Evolutionary conservation across 2,888 invertebrate genomes (phyloP).

Genomic region (Harpalus rubripes): DNA sequence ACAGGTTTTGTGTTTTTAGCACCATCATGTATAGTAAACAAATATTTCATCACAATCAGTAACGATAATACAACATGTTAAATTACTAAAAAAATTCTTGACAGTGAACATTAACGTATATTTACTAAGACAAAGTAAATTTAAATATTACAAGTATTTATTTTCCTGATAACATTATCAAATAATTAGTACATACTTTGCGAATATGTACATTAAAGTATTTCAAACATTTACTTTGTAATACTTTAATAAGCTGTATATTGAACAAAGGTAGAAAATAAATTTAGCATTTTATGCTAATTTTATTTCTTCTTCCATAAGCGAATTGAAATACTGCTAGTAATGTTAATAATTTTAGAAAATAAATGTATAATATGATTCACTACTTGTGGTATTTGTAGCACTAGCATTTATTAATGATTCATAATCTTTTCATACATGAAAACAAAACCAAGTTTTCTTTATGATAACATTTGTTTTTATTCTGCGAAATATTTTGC

Average conservation of each 20-base stretch:
- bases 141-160: conserved; percentile 1
- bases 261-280: background rate
- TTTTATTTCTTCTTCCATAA: background rate
- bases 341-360: conserved; percentile 3
- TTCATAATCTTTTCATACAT: background rate
- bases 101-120: background rate
- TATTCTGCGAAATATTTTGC: background rate
- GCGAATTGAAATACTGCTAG: background rate
- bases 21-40: background rate
- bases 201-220: background rate
- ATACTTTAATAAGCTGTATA: background rate
- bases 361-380: conserved; percentile 7
- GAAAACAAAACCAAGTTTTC: background rate
- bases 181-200: background rate
- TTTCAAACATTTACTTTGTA: background rate
- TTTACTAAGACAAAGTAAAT: background rate
- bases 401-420: conserved; percentile 6
- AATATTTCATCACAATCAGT: background rate
- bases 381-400: conserved; percentile 18
- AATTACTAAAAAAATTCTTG: background rate
- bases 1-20: background rate
- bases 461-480: conserved; percentile 1
- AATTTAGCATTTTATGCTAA: background rate
- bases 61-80: background rate
- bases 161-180: background rate